Conservation (phyloP, 1,140 invertebrate species). For the Drosophila pseudoananassae region DNA sequence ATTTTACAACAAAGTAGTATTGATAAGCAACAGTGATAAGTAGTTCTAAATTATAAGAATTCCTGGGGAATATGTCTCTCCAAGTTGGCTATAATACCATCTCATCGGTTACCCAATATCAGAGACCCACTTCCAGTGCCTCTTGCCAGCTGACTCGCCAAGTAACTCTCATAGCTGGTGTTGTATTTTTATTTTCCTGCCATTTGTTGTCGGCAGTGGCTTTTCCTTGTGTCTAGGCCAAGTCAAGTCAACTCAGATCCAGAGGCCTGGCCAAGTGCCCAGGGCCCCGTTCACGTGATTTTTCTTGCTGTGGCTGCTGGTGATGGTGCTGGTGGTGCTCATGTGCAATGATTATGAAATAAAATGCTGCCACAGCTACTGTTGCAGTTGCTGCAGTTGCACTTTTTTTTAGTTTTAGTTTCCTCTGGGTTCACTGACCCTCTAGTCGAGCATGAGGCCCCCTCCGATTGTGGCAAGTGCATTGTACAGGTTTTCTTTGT, state of each 20-base stretch:
- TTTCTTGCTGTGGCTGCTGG: slow-evolving; percentile 44
- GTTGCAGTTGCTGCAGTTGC: slow-evolving; percentile 60
- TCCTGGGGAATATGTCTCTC: neutral
- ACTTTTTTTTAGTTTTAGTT: slow-evolving; percentile 41
- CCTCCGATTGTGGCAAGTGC: slow-evolving; percentile 71
- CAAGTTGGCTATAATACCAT: neutral
- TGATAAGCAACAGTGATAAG: too few relatives aligned
- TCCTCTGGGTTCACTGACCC: slow-evolving; percentile 65
- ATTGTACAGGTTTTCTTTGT: slow-evolving; percentile 76
- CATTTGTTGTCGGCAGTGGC: slow-evolving; percentile 46
- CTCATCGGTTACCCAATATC: neutral
- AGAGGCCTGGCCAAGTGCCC: slow-evolving; percentile 43
- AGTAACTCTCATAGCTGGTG: slow-evolving; percentile 25
- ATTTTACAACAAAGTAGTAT: too few relatives aligned
- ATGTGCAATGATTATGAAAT: slow-evolving; percentile 79
- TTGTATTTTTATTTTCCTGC: slow-evolving; percentile 20
- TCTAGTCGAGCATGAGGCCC: slow-evolving; percentile 27
- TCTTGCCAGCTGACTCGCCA: neutral
- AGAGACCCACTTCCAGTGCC: neutral
- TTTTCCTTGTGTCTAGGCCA: slow-evolving; percentile 47
- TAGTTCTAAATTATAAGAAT: too few relatives aligned
- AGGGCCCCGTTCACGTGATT: slow-evolving; percentile 70
- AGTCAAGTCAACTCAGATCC: slow-evolving; percentile 18
- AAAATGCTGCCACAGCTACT: slow-evolving; percentile 59
- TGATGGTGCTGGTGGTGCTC: slow-evolving; percentile 18